Conservation (phyloP, 2,113 vertebrate species). For the Chauna torquata region DNA sequence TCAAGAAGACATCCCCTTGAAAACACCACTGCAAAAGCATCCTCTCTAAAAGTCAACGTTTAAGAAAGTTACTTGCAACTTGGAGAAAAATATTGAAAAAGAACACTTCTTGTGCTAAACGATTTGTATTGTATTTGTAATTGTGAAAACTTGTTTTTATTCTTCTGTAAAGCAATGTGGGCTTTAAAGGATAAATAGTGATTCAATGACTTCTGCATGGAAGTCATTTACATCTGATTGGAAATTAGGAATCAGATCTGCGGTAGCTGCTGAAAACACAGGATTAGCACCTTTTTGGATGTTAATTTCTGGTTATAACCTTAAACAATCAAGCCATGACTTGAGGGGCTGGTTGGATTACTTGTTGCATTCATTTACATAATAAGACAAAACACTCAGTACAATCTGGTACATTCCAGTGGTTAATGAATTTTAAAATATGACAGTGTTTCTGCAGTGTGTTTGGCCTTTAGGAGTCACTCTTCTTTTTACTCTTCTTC, state of each 20-base stretch:
- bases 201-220: background rate
- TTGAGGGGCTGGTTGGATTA: constrained; percentile 53
- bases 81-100: background rate
- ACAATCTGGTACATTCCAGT: constrained; percentile 85
- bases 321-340: constrained; percentile 61
- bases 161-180: constrained; percentile 20
- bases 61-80: background rate
- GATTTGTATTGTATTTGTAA: background rate
- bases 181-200: constrained; percentile 4
- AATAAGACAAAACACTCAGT: constrained; percentile 76
- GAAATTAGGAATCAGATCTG: constrained; percentile 12
- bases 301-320: constrained; percentile 57
- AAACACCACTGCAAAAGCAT: constrained; percentile 8
- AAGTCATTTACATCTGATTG: background rate
- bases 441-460: constrained; percentile 61
- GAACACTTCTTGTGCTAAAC: background rate
- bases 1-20: background rate
- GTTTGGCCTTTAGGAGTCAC: constrained; percentile 84
- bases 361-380: constrained; percentile 74
- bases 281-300: constrained; percentile 72
- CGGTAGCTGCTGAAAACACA: constrained; percentile 50
- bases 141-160: background rate
- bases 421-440: constrained; percentile 80
- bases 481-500: constrained; percentile 99
- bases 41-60: background rate